Evolutionary conservation across 2,888 invertebrate species (phyloP).

Genomic region (Cheilosia vulpina): DNA sequence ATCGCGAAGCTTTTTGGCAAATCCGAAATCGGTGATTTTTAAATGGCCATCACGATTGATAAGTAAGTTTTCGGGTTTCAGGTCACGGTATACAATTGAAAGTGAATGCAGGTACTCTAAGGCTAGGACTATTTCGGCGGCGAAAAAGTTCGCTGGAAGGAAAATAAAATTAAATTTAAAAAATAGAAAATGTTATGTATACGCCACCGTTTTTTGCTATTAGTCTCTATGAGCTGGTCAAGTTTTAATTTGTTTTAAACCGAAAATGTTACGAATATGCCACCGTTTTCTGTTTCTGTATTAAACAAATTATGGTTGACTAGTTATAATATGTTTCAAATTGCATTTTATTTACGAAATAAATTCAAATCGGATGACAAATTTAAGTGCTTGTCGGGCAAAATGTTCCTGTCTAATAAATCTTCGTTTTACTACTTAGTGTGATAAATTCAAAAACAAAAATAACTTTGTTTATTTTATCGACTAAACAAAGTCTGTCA

Average conservation of each 20-base stretch:
- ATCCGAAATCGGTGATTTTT: conserved; percentile 99
- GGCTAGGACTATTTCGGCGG: conserved; percentile 96
- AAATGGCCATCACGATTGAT: conserved; percentile 96
- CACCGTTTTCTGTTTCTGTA: not conserved
- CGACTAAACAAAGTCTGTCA: no score
- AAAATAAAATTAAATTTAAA: not conserved
- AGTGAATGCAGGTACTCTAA: conserved; percentile 96
- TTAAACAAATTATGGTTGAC: not conserved
- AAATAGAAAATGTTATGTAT: not conserved
- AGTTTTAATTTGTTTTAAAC: not conserved
- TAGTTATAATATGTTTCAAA: not conserved
- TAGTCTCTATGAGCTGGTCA: no score
- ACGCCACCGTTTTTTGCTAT: no score
- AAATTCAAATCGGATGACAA: no score
- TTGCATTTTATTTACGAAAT: not conserved
- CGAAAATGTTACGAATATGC: conserved; percentile 45
- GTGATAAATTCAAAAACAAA: no score
- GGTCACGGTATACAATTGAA: conserved; percentile 93
- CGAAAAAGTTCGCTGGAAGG: conserved; percentile 92
- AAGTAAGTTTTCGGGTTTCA: conserved; percentile 97
- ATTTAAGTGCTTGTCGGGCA: no score
- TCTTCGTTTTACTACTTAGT: not conserved
- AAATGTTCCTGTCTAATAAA: not conserved
- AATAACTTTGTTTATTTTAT: no score
- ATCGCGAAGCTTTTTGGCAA: conserved; percentile 96